Base-by-base conservation (phyloP, 2,888 invertebrate species). In the Troglohyphantes excavatus region DNA sequence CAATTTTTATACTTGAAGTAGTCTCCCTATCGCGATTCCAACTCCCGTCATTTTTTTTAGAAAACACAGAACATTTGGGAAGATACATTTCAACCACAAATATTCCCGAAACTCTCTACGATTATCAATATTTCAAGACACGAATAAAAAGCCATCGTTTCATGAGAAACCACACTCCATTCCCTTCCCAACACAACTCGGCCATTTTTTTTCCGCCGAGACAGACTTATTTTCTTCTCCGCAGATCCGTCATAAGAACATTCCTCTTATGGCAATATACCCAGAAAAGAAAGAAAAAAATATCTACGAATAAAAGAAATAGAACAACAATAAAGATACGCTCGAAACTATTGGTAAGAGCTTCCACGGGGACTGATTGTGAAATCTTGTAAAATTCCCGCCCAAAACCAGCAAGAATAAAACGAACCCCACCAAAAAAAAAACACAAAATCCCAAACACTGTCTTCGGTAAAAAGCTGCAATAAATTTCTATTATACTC, bases 401-500 rank as follows among this genome's bases (percentile, higher is more conserved):
- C 29, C 21, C 29, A 33, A n/a, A 72, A 46, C 61, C 59, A 21
- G 63, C 21, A 67, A 67, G 75, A 53, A 46, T 53, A 73, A 26
- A 63, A 65, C 21, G 17, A 46, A n/a, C n/a, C n/a, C n/a, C n/a
- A n/a, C n/a, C n/a, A n/a, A n/a, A n/a, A 43, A 68, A 83, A 73
- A 17, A 68, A 68, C 26, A n/a, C 63, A 65, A 46, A 61, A 63
- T 27, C 65, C 29, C 39, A 82, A 17, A 46, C 67, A n/a, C 61
- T 68, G 43, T 61, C 68, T 75, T 70, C n/a, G 19, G 75, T 53
- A 75, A 59, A 59, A 39, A 59, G 27, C 61, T 21, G 81, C 82
- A 29, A 89, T 89, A 89, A 89, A 89, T 89, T 89, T 82, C 88
- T 75, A 89, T 89, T 89, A 89, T 68, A 23, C 13, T 83, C 75